Base-by-base conservation (phyloP, 2,113 vertebrate genomes). In the Callorhinus ursinus region DNA sequence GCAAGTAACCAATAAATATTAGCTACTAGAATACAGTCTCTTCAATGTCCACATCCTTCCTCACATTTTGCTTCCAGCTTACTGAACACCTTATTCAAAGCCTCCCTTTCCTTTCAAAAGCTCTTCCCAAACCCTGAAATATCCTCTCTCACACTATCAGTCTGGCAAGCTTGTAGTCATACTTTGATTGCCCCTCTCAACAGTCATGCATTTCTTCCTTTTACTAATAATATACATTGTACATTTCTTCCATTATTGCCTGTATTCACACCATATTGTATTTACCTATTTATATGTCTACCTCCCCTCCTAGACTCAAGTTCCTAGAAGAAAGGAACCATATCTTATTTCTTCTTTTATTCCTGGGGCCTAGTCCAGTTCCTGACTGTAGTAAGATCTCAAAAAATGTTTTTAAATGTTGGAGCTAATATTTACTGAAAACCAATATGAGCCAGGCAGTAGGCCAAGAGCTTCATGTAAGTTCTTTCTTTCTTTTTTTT, bases 401-500 rank as follows among this genome's bases (percentile, higher is more conserved):
- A 95, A 94, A 95, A 79, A 28, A n/a, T 71, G 31, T 63, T 93
- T 90, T 72, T 65, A 94, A 90, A 90, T 83, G 10, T 86, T 74
- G 5, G 28, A 96, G 14, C 24, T 94, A 95, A 46, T 61, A 94
- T 51, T 93, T 92, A 76, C 11, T 61, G 31, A 90, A 51, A 4
- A 94, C 16, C 53, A 94, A 16, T 86, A 87, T 31, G 22, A 77
- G 11, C 18, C 63, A 89, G 18, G 61, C 19, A 84, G 46, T 55
- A 57, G n/a, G 21, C 31, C 36, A 87, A 83, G 13, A 93, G 39
- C 19, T 83, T 72, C 77, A 69, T 14, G 39, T 9, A 74, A 80
- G 24, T 72, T 77, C 36, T 76, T 93, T 76, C 24, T 21, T 49
- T 88, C 49, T 33, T 63, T 92, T 46, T 26, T 26, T 13, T 57